phyloP scores from a whole-genome alignment of 2,113 vertebrate species.

The Odontophorus gujanensis region DNA sequence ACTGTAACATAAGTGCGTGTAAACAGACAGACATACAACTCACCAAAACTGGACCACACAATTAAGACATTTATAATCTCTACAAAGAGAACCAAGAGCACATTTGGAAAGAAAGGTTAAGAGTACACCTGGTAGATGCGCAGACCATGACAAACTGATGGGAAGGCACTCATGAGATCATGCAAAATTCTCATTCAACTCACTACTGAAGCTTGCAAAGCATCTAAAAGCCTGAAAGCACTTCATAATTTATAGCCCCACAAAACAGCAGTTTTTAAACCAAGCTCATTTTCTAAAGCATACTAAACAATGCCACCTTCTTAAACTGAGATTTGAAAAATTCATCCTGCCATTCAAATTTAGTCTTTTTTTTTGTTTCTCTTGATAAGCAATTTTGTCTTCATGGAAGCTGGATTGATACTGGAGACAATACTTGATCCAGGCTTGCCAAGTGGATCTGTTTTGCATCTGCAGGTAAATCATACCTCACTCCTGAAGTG shows the following conservation, averaged over 20 bases:
- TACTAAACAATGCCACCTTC: neutral
- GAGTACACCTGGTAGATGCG: neutral
- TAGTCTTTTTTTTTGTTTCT: neutral
- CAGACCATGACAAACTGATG: neutral
- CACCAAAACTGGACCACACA: slow-evolving; percentile 21
- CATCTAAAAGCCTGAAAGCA: neutral
- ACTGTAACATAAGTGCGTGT: neutral
- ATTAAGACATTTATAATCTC: slow-evolving; percentile 20
- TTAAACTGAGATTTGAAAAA: neutral
- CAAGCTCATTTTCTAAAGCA: neutral
- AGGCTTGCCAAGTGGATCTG: neutral
- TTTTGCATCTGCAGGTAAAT: neutral
- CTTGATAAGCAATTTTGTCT: neutral
- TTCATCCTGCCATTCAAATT: neutral
- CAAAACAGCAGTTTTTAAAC: neutral
- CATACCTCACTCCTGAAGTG: neutral
- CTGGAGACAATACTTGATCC: neutral
- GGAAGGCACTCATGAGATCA: neutral
- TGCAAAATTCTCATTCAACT: neutral
- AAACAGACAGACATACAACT: neutral
- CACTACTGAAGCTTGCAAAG: neutral
- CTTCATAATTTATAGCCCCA: neutral
- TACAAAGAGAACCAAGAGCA: slow-evolving; percentile 10
- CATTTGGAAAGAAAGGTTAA: neutral
- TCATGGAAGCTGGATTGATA: neutral